Evolutionary conservation across 2,888 invertebrate species (phyloP).

Genomic region (Tenthredo distinguenda): DNA sequence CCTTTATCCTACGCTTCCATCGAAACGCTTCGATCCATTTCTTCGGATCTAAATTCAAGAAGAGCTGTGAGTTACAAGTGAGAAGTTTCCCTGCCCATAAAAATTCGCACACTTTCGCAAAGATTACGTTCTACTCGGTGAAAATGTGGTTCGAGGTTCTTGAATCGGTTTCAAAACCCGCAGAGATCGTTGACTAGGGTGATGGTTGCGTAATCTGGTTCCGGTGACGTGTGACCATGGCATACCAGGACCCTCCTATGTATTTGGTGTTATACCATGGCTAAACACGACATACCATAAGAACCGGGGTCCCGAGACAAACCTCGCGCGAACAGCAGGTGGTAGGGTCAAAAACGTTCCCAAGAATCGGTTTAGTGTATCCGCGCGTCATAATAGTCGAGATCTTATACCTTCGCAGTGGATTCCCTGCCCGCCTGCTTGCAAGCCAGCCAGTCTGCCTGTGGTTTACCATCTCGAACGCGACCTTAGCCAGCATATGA

Average conservation of each 20-base stretch:
- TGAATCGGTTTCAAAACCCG: not conserved
- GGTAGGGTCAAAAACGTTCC: slow-evolving; percentile 75
- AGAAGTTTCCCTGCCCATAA: no score
- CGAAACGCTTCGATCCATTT: not conserved
- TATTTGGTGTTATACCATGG: slow-evolving; percentile 50
- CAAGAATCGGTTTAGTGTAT: slow-evolving; percentile 71
- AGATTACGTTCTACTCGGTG: no score
- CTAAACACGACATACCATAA: slow-evolving; percentile 52
- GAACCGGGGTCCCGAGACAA: slow-evolving; percentile 10
- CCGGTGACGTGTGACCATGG: slow-evolving; percentile 48
- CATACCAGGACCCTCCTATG: slow-evolving; percentile 16
- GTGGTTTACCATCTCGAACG: slow-evolving; percentile 22
- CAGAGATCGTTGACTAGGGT: slow-evolving; percentile 3
- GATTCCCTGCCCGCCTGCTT: slow-evolving; percentile 34
- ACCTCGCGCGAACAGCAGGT: slow-evolving; percentile 73
- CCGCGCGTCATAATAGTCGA: slow-evolving; percentile 50
- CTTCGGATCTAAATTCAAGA: not conserved
- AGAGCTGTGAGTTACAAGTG: no score
- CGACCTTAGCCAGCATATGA: slow-evolving; percentile 15
- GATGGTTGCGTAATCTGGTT: slow-evolving; percentile 47
- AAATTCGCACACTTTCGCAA: no score
- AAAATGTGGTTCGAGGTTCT: no score
- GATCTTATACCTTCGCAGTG: slow-evolving; percentile 37
- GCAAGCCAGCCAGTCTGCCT: slow-evolving; percentile 6
- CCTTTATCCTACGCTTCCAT: not conserved